Percentiles rank a stretch among this genome's conserved stretches.
Evolutionary conservation across 2,113 vertebrate species (phyloP).

Genomic region (Percopsis transmontana): DNA sequence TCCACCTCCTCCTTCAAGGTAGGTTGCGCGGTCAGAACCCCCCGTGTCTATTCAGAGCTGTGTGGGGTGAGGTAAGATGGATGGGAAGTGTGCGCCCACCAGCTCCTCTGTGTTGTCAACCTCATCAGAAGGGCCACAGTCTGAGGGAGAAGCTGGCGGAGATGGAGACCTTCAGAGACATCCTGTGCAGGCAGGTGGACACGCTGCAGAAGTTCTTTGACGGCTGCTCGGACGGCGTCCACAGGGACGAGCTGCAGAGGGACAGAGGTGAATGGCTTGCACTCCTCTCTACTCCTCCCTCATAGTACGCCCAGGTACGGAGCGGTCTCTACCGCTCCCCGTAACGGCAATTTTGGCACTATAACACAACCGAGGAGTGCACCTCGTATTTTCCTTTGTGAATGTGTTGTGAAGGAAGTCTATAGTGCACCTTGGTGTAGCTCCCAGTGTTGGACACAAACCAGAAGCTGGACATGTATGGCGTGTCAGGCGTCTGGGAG

Average conservation of each 20-base stretch:
- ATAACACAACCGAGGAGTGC: too few relatives aligned
- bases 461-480: too few relatives aligned
- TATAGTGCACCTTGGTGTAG: too few relatives aligned
- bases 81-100: too few relatives aligned
- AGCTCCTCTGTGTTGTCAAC: background rate
- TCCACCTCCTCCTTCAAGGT: constrained; percentile 98
- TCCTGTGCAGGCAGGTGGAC: constrained; percentile 83
- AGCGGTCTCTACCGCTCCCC: too few relatives aligned
- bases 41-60: too few relatives aligned
- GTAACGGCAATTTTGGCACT: background rate
- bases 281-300: too few relatives aligned
- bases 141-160: constrained; percentile 95
- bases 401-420: too few relatives aligned
- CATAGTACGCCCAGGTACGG: too few relatives aligned
- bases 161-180: constrained; percentile 99
- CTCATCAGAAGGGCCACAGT: constrained; percentile 90
- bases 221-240: constrained; percentile 85
- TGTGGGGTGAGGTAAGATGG: too few relatives aligned
- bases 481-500: background rate
- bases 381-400: too few relatives aligned
- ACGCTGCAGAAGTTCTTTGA: constrained; percentile 81
- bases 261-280: constrained; percentile 84
- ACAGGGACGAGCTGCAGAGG: constrained; percentile 91
- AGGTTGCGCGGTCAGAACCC: constrained; percentile 25
- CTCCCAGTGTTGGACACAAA: too few relatives aligned